These are phyloP conservation scores for Caerostris extrusa DNA, from an alignment of 1,140 invertebrate species.

Conservation along the genomic window DNA sequence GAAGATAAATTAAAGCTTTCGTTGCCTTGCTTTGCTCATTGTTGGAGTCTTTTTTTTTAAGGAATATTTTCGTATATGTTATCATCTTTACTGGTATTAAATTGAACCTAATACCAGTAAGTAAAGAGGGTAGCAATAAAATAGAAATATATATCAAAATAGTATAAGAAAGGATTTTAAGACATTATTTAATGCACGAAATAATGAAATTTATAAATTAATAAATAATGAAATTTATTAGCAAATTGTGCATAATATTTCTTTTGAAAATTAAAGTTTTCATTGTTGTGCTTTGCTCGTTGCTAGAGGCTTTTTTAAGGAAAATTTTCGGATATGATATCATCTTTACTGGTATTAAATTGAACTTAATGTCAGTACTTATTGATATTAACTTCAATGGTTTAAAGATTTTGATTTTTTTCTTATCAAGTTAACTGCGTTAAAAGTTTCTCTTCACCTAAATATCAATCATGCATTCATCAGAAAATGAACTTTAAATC, in stretches of 20 bases:
- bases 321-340: conserved; percentile 27
- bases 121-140: too few species aligned
- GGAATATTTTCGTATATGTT: conserved; percentile 2
- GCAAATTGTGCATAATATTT: too few species aligned
- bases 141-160: too few species aligned
- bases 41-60: neutral
- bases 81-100: neutral
- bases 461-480: conserved; percentile 75
- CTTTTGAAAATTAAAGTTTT: conserved; percentile 54
- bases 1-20: conserved; percentile 43
- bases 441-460: conserved; percentile 57
- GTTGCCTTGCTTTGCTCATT: neutral
- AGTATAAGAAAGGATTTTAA: too few species aligned
- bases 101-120: neutral
- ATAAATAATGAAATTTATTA: too few species aligned
- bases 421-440: conserved; percentile 52
- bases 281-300: neutral
- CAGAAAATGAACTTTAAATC: conserved; percentile 51
- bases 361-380: too few species aligned
- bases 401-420: conserved; percentile 35
- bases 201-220: too few species aligned
- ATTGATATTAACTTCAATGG: too few species aligned
- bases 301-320: neutral
- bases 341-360: neutral
- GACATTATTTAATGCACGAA: too few species aligned